Evolutionary conservation across 2,888 invertebrate species (phyloP).

Genomic region (Conomelus anceps): DNA sequence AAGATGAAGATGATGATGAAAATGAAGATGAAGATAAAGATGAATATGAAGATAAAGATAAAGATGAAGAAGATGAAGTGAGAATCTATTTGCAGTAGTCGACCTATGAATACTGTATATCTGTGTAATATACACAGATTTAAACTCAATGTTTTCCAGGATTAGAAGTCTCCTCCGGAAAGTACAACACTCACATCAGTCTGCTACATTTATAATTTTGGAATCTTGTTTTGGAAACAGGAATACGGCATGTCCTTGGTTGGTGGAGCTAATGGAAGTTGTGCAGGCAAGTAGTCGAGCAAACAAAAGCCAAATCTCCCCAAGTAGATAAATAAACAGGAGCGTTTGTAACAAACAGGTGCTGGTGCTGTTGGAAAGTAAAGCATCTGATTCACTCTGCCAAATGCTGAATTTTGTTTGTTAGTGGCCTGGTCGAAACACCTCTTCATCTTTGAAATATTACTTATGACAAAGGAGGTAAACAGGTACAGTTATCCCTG

Average conservation of each 20-base stretch:
- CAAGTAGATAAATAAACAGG: background rate
- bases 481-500: background rate
- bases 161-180: background rate
- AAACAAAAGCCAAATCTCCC: background rate
- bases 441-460: background rate
- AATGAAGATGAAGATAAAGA: too few relatives aligned
- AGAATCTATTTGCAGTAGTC: too few relatives aligned
- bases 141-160: too few relatives aligned
- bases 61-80: too few relatives aligned
- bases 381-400: background rate
- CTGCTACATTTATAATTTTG: background rate
- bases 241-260: background rate
- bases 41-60: too few relatives aligned
- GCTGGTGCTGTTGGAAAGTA: background rate
- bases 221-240: background rate
- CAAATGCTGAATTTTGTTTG: background rate
- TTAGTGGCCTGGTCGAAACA: background rate
- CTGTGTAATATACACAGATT: too few relatives aligned
- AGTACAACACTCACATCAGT: background rate
- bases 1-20: too few relatives aligned
- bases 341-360: background rate
- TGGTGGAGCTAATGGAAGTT: background rate
- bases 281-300: background rate
- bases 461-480: background rate
- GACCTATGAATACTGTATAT: too few relatives aligned